Base-by-base conservation (phyloP, 2,797 vertebrate genomes). In the Peromyscus nudipes region DNA sequence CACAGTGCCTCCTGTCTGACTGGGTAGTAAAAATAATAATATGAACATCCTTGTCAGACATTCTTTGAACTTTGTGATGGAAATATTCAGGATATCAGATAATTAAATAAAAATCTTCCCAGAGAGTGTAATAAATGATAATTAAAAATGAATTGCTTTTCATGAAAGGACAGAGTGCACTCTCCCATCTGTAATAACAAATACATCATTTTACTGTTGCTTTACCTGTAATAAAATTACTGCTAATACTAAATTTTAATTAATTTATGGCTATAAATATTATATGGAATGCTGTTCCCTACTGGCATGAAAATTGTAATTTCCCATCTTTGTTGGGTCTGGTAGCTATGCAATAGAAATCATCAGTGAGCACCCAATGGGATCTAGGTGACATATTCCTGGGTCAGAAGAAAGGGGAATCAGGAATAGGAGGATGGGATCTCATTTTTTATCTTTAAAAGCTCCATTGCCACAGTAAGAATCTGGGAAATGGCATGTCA, bases 201-300 rank as follows among this genome's bases (percentile, higher is more conserved):
- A 97, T 80, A 93, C 16, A 96, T 94, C 76, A 80, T 94, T 95
- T 96, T 92, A 97, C 93, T 96, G 87, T 96, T 95, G 91, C 92
- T 92, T 95, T 97, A 87, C 86, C 92, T 94, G 40, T 88, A 93
- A 98, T 94, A 95, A 96, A 96, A 89, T 97, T 92, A 57, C 83
- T 94, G 37, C 49, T 97, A 95, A 89, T 97, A 62, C 76, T 94
- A 93, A 57, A 76, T 75, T 97, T 97, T 97, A 97, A 97, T 97
- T 96, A 97, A 97, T 97, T 97, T 90, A 92, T 92, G 67, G 91
- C 75, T 95, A 89, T 98, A 97, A 97, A 97, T 97, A 97, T 83
- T 85, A 43, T 71, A 46, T 65, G 83, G 91, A 94, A 95, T 89
- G 67, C n/a, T n/a, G 16, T 96, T 97, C 81, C 87, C 91, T 60